phyloP scores from a whole-genome alignment of 2,888 invertebrate species.

The Diplolepis rosae region DNA sequence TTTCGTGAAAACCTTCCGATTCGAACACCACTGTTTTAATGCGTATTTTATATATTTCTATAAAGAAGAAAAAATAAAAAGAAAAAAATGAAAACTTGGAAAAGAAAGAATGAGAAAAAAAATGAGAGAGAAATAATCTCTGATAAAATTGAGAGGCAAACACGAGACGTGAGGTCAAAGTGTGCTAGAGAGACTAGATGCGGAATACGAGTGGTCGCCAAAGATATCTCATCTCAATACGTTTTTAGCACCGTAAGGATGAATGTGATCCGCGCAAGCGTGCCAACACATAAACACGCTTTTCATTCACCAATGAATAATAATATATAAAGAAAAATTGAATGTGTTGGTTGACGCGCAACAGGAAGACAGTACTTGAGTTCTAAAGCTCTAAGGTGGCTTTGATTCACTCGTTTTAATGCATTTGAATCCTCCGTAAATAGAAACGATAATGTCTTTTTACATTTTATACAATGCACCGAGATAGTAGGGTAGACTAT shows the following conservation, averaged over 20 bases:
- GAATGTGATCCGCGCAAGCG: slow-evolving; percentile 12
- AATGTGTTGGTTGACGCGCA: not conserved
- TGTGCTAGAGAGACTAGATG: slow-evolving; percentile 3
- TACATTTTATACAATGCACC: not conserved
- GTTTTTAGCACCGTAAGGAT: not conserved
- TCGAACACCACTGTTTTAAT: too few species aligned
- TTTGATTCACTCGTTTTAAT: not conserved
- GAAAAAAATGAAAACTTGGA: not conserved
- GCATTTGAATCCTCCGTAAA: not conserved
- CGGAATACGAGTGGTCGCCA: slow-evolving; percentile 16
- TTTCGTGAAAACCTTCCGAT: too few species aligned
- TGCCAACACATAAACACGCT: slow-evolving; percentile 26
- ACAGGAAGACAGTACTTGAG: slow-evolving; percentile 13
- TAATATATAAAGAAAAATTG: not conserved
- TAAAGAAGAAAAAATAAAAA: too few species aligned
- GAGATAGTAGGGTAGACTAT: slow-evolving; percentile 15
- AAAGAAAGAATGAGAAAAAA: not conserved
- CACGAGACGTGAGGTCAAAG: slow-evolving; percentile 6
- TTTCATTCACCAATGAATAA: slow-evolving; percentile 17
- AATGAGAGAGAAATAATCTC: not conserved
- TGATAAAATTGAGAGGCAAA: not conserved
- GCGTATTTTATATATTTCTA: too few species aligned
- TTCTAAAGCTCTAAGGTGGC: slow-evolving; percentile 2
- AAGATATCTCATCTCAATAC: slow-evolving; percentile 18
- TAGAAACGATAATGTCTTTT: not conserved